Evolutionary conservation across 2,888 invertebrate genomes (phyloP).

Genomic region (Hirtodrosophila histrioides): DNA sequence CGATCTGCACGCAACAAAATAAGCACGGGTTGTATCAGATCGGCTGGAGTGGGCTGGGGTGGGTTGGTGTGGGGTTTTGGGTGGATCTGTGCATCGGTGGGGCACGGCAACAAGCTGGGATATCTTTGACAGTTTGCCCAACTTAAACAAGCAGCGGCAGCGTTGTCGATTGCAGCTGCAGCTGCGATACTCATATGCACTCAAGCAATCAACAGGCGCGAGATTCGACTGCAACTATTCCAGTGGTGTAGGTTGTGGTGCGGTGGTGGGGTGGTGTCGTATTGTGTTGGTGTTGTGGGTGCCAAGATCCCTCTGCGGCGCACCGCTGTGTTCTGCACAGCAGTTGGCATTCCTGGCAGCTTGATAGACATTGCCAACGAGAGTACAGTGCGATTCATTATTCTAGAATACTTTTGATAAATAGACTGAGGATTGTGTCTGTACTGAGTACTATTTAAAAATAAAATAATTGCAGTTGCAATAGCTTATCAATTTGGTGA

Average conservation of each 20-base stretch:
- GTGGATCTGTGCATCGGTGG: conserved; percentile 3
- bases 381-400: conserved; percentile 7
- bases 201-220: conserved; percentile 73
- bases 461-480: too few species aligned
- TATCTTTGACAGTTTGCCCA: conserved; percentile 78
- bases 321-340: conserved; percentile 49
- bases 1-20: conserved; percentile 65
- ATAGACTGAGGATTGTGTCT: background rate
- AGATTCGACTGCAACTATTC: conserved; percentile 31
- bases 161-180: conserved; percentile 36
- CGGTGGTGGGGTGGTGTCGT: conserved; percentile 7
- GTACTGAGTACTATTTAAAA: too few species aligned
- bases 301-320: conserved; percentile 21
- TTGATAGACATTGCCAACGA: conserved; percentile 51
- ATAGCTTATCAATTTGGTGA: too few species aligned
- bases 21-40: conserved; percentile 16
- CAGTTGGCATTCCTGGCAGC: conserved; percentile 61
- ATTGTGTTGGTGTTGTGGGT: conserved; percentile 21
- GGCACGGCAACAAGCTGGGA: conserved; percentile 60
- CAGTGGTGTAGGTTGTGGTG: background rate
- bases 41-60: background rate
- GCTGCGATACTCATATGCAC: conserved; percentile 70
- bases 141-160: conserved; percentile 54
- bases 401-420: background rate
- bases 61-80: background rate